A percentile compares a stretch with the other conserved stretches of the same genome.
Conservation (phyloP, 2,797 vertebrate genomes). For the Holocentrus rufus region DNA sequence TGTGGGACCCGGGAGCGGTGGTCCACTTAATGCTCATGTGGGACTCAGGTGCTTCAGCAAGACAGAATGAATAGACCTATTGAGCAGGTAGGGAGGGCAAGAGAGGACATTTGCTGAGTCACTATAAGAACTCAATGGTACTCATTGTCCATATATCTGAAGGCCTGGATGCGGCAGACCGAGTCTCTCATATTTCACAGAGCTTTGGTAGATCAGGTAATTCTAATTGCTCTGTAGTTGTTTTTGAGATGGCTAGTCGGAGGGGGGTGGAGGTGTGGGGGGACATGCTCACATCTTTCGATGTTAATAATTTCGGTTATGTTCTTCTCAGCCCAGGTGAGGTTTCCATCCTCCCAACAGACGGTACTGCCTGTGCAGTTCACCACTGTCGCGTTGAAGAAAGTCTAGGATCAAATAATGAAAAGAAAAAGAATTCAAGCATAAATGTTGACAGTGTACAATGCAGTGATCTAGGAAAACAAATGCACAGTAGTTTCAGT, state of each 20-base stretch:
- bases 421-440: neutral
- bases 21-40: conserved; percentile 47
- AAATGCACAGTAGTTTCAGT: neutral
- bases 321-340: conserved; percentile 84
- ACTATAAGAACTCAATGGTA: conserved; percentile 70
- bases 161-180: conserved; percentile 43
- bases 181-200: conserved; percentile 60
- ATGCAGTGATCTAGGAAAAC: conserved; percentile 2
- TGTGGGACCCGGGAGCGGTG: neutral
- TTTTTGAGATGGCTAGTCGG: conserved; percentile 1
- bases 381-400: conserved; percentile 82
- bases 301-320: conserved; percentile 73
- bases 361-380: conserved; percentile 78
- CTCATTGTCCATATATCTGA: conserved; percentile 72
- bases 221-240: conserved; percentile 45
- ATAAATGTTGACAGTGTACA: conserved; percentile 10
- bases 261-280: no score
- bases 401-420: conserved; percentile 65
- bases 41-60: conserved; percentile 38
- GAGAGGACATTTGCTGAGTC: conserved; percentile 62
- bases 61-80: conserved; percentile 75
- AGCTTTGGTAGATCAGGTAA: conserved; percentile 52
- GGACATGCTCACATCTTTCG: conserved; percentile 86
- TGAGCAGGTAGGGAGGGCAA: conserved; percentile 64
- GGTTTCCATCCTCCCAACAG: conserved; percentile 83